A percentile compares a stretch with the other conserved stretches of the same genome.
Conservation (phyloP, 2,113 vertebrate genomes). For the Elephas maximus region DNA sequence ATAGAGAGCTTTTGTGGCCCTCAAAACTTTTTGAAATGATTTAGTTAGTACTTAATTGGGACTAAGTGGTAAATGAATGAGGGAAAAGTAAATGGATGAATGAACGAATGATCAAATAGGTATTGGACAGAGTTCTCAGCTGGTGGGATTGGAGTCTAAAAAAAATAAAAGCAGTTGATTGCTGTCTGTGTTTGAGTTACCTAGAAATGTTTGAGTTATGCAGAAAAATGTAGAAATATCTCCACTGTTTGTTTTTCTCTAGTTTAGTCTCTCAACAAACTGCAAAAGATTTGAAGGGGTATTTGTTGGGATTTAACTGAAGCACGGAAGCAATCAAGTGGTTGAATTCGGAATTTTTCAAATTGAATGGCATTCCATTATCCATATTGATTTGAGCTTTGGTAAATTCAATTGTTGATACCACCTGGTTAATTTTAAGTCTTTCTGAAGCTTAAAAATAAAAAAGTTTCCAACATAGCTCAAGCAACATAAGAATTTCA, state of each 20-base stretch:
- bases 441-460: conserved; percentile 68
- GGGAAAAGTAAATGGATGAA: neutral
- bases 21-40: neutral
- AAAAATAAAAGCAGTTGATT: neutral
- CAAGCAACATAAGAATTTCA: conserved; percentile 83
- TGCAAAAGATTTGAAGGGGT: neutral
- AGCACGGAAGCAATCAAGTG: conserved; percentile 72
- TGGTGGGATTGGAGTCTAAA: neutral
- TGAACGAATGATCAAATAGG: neutral
- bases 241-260: conserved; percentile 16
- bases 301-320: conserved; percentile 60
- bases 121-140: neutral
- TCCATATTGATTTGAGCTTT: conserved; percentile 75
- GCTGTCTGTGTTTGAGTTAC: conserved; percentile 15
- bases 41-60: neutral
- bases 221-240: neutral
- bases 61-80: neutral
- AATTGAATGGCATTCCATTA: conserved; percentile 76
- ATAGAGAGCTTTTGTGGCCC: neutral
- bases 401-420: conserved; percentile 78
- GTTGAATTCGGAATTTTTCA: conserved; percentile 71
- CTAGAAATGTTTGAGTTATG: no score
- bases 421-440: conserved; percentile 81
- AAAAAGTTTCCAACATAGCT: conserved; percentile 78
- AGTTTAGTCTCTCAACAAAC: conserved; percentile 46